Conservation (phyloP, 1,140 invertebrate genomes). For the Alviniconcha marisindica region DNA sequence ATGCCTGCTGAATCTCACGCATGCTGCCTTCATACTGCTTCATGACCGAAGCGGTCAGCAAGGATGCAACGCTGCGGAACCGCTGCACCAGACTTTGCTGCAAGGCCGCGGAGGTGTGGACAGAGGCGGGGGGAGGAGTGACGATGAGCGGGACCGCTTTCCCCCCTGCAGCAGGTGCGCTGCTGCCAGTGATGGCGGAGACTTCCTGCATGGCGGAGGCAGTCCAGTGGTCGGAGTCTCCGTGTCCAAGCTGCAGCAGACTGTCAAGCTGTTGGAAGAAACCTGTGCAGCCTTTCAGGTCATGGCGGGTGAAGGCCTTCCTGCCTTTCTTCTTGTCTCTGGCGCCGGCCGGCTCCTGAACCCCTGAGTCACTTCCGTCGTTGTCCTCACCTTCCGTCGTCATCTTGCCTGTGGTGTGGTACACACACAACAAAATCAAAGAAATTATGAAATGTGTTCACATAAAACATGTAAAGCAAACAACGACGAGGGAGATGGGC, state of each 20-base stretch:
- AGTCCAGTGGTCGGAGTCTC: constrained; percentile 24
- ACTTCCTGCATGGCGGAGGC: background rate
- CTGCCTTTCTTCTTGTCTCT: constrained; percentile 31
- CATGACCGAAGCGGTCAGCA: background rate
- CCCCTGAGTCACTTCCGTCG: background rate
- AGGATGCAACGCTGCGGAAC: constrained; percentile 6
- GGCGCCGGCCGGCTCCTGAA: background rate
- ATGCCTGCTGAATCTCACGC: constrained; percentile 4
- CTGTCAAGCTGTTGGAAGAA: constrained; percentile 51
- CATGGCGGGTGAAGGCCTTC: constrained; percentile 14
- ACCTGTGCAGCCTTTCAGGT: constrained; percentile 43
- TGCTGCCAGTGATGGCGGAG: background rate
- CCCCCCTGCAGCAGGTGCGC: background rate
- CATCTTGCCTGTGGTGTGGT: background rate
- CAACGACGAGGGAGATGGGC: too few relatives aligned
- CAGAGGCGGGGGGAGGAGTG: background rate
- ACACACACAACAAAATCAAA: too few relatives aligned
- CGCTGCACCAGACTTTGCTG: constrained; percentile 30
- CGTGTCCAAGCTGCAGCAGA: constrained; percentile 41
- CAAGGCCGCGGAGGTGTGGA: background rate
- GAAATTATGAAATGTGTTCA: too few relatives aligned
- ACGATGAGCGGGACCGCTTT: background rate
- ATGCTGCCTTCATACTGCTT: constrained; percentile 17
- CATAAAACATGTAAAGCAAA: too few relatives aligned
- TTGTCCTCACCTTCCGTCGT: background rate